phyloP scores from a whole-genome alignment of 2,113 vertebrate species.

The Hymenochirus boettgeri region DNA sequence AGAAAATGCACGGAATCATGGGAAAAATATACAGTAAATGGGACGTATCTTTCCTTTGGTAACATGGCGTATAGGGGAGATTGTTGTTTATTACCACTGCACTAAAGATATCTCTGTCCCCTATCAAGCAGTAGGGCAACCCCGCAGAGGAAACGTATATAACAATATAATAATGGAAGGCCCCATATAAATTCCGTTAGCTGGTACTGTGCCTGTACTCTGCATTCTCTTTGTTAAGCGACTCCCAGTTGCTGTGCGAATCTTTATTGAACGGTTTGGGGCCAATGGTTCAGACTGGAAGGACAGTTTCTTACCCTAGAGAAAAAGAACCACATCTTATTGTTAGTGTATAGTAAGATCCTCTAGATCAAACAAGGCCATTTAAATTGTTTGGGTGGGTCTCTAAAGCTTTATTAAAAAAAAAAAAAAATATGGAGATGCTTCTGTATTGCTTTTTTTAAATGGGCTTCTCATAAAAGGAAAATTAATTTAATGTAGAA shows the following conservation, averaged over 20 bases:
- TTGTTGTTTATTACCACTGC: background rate
- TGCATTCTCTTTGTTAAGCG: conserved; percentile 18
- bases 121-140: background rate
- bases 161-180: background rate
- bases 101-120: background rate
- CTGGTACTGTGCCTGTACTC: conserved; percentile 4
- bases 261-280: conserved; percentile 43
- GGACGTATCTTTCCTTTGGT: background rate
- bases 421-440: background rate
- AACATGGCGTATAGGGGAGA: background rate
- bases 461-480: background rate
- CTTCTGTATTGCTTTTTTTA: too few species aligned
- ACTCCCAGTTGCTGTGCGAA: conserved; percentile 35
- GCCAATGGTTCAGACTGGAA: conserved; percentile 46
- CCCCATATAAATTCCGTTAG: background rate
- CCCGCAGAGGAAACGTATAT: background rate
- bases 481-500: background rate
- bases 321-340: background rate
- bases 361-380: background rate
- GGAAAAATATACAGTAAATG: background rate
- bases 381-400: background rate
- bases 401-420: background rate
- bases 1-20: background rate
- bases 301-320: conserved; percentile 54
- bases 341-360: background rate